Percentiles rank a stretch among this genome's conserved stretches.
Evolutionary conservation across 2,113 vertebrate genomes (phyloP).

Genomic region (Plestiodon gilberti): DNA sequence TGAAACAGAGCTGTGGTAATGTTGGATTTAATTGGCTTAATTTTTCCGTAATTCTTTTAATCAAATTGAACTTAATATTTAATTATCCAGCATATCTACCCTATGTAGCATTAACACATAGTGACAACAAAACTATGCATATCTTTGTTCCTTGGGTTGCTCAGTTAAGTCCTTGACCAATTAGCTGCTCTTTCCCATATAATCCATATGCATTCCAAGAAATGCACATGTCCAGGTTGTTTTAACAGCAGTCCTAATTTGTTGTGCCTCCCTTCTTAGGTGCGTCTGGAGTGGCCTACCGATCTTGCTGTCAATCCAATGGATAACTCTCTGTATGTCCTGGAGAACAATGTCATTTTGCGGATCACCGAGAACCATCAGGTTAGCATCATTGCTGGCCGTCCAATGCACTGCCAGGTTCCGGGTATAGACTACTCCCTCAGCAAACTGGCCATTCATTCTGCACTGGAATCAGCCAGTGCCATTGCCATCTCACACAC

Average conservation of each 20-base stretch:
- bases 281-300: slow-evolving; percentile 98
- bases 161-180: slow-evolving; percentile 64
- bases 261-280: slow-evolving; percentile 80
- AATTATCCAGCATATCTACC: slow-evolving; percentile 57
- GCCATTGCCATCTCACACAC: slow-evolving; percentile 96
- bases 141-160: slow-evolving; percentile 58
- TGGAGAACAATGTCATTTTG: slow-evolving; percentile 98
- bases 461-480: slow-evolving; percentile 95
- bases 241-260: slow-evolving; percentile 65
- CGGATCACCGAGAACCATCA: slow-evolving; percentile 99
- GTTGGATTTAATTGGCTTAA: slow-evolving; percentile 70
- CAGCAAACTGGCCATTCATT: slow-evolving; percentile 97
- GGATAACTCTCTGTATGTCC: slow-evolving; percentile 98
- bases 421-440: slow-evolving; percentile 99
- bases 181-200: slow-evolving; percentile 67
- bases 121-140: slow-evolving; percentile 40
- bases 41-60: slow-evolving; percentile 66
- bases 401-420: slow-evolving; percentile 98
- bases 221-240: slow-evolving; percentile 56
- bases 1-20: slow-evolving; percentile 61
- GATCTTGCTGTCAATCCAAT: slow-evolving; percentile 98
- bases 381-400: slow-evolving; percentile 98
- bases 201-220: slow-evolving; percentile 65
- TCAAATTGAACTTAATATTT: slow-evolving; percentile 45
- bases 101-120: slow-evolving; percentile 62